A percentile compares a stretch with the other conserved stretches of the same genome.
Conservation (phyloP, 2,797 vertebrate genomes). For the Falco biarmicus region DNA sequence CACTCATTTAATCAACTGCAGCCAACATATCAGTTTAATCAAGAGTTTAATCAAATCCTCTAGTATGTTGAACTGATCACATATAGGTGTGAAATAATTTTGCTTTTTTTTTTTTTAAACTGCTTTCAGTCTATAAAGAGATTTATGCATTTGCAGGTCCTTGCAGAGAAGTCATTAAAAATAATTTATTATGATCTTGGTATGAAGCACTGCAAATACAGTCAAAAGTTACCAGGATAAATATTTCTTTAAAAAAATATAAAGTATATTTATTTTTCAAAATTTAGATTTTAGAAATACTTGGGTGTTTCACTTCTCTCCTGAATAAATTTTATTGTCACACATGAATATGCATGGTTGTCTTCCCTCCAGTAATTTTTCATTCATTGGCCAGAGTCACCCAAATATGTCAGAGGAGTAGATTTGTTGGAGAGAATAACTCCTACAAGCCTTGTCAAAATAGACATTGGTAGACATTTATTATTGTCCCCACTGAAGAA, state of each 20-base stretch:
- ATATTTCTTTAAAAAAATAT: not conserved
- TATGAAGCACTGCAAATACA: not conserved
- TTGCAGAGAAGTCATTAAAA: not conserved
- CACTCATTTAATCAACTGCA: not conserved
- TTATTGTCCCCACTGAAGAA: not conserved
- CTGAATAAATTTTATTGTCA: not conserved
- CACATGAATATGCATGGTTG: not conserved
- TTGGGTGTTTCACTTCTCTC: not conserved
- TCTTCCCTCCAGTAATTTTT: not conserved
- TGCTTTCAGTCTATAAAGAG: not conserved
- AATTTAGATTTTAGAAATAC: not conserved
- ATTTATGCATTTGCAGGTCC: not conserved
- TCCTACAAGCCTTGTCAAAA: slow-evolving; percentile 36
- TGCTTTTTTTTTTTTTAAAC: not conserved
- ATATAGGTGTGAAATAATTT: not conserved
- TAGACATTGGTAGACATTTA: not conserved
- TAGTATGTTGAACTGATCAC: not conserved
- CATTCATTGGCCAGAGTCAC: not conserved
- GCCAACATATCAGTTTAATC: not conserved
- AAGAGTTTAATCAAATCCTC: not conserved
- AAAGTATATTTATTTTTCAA: not conserved
- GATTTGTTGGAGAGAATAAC: slow-evolving; percentile 17
- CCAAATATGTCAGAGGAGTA: not conserved
- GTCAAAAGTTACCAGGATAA: not conserved
- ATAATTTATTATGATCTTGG: not conserved